phyloP scores from a whole-genome alignment of 1,140 invertebrate genomes.

The Panagrolaimus sp. region DNA sequence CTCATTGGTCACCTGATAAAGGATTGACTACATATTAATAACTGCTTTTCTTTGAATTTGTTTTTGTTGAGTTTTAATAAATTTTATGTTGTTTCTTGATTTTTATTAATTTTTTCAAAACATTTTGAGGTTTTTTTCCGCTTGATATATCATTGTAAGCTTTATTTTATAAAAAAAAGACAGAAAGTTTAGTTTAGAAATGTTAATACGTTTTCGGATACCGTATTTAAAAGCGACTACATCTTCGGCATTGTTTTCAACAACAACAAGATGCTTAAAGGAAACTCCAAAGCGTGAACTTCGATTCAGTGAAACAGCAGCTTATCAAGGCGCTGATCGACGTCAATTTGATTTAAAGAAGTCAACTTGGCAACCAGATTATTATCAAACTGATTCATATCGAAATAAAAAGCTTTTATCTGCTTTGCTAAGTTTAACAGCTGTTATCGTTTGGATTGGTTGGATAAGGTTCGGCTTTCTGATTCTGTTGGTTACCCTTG shows the following conservation, averaged over 20 bases:
- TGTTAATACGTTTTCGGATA: too few relatives aligned
- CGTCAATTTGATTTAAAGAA: slow-evolving; percentile 14
- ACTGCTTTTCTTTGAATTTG: neutral
- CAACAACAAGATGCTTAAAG: too few relatives aligned
- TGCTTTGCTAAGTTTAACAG: slow-evolving; percentile 15
- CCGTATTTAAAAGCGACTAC: too few relatives aligned
- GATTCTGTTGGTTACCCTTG: neutral
- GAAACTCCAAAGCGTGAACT: neutral
- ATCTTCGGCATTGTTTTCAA: too few relatives aligned
- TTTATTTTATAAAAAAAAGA: too few relatives aligned
- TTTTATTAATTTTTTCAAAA: neutral
- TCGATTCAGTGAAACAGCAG: slow-evolving; percentile 40
- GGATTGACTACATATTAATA: slow-evolving; percentile 26
- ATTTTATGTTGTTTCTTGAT: slow-evolving; percentile 10
- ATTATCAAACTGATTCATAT: slow-evolving; percentile 41
- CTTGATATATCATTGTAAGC: too few relatives aligned
- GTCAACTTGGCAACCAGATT: slow-evolving; percentile 24
- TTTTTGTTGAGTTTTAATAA: slow-evolving; percentile 11
- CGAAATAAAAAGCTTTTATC: slow-evolving; percentile 30
- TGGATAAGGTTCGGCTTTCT: slow-evolving; percentile 25
- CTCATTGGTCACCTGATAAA: slow-evolving; percentile 36
- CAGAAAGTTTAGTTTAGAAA: too few relatives aligned
- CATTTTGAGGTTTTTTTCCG: too few relatives aligned
- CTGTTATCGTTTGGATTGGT: slow-evolving; percentile 35
- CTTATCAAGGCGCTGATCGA: slow-evolving; percentile 29